These are phyloP conservation scores for Vicugna pacos DNA, from an alignment of 2,113 vertebrate species.

Conservation along the genomic window DNA sequence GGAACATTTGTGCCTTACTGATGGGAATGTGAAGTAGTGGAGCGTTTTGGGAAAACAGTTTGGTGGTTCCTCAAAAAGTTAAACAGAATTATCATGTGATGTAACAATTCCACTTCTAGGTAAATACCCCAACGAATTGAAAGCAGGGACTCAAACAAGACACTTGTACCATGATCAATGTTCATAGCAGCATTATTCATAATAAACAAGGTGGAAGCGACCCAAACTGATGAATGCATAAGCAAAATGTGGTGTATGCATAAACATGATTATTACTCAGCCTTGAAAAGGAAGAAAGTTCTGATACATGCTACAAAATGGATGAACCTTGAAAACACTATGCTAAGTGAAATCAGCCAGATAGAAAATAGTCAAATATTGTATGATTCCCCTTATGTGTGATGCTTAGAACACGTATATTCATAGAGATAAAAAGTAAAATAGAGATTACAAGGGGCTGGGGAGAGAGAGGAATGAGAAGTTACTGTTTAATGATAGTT, in stretches of 20 bases:
- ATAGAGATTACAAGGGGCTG: background rate
- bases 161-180: background rate
- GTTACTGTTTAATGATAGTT: slow-evolving; percentile 15
- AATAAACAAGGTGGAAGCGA: background rate
- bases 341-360: background rate
- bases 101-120: background rate
- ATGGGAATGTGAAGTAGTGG: background rate
- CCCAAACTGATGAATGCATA: background rate
- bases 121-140: background rate
- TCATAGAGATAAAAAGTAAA: background rate
- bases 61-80: background rate
- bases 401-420: background rate
- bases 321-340: background rate
- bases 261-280: background rate
- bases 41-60: background rate
- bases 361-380: background rate
- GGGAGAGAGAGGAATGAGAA: background rate
- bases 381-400: background rate
- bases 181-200: background rate
- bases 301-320: background rate
- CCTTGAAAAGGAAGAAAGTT: slow-evolving; percentile 21
- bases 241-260: background rate
- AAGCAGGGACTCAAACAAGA: background rate
- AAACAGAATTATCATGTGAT: background rate
- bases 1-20: background rate